These are phyloP conservation scores for Metaphire vulgaris DNA, from an alignment of 1,140 invertebrate genomes.

Conservation along the genomic window DNA sequence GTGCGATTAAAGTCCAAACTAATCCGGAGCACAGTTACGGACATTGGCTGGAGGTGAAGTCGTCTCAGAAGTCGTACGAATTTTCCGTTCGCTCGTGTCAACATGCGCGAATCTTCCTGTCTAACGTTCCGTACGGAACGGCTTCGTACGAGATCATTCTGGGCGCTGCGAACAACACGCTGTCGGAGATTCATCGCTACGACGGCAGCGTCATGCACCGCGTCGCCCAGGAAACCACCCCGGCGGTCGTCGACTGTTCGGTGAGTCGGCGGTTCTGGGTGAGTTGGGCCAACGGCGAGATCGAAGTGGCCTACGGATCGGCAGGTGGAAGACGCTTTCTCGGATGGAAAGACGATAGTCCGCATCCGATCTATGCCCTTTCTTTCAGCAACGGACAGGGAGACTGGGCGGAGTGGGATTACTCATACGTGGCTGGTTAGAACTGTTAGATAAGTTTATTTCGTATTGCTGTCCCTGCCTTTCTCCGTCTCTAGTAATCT, in stretches of 20 bases:
- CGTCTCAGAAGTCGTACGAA: background rate
- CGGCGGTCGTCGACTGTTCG: constrained; percentile 4
- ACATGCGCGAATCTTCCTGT: background rate
- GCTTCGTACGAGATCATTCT: constrained; percentile 1
- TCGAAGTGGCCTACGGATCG: background rate
- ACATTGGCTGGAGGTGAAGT: background rate
- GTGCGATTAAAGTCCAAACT: background rate
- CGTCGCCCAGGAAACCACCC: background rate
- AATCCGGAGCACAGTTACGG: background rate
- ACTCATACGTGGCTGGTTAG: background rate
- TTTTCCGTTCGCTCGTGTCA: background rate
- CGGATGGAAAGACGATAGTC: background rate
- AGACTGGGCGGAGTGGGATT: background rate
- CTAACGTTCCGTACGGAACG: background rate
- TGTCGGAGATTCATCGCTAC: background rate
- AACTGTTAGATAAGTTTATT: no score
- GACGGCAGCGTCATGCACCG: background rate
- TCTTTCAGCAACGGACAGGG: background rate
- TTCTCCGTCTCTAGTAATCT: no score
- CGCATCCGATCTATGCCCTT: background rate
- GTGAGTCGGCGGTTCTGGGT: background rate
- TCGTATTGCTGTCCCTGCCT: no score
- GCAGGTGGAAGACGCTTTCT: background rate
- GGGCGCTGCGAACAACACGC: background rate
- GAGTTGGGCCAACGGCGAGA: constrained; percentile 6